phyloP scores from a whole-genome alignment of 2,113 vertebrate genomes.

The Crotophaga sulcirostris region DNA sequence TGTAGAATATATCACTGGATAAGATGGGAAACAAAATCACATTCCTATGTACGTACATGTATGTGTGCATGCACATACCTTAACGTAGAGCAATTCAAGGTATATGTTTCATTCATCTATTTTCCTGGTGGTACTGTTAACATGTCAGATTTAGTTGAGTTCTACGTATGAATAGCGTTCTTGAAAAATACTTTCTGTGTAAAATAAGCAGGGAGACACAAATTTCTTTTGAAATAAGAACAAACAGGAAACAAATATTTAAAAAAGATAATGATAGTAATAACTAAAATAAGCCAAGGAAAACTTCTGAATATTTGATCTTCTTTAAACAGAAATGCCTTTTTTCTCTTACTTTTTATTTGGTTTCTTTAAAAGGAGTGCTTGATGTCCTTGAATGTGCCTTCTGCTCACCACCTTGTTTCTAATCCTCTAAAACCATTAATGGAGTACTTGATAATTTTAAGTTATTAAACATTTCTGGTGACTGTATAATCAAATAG shows the following conservation, averaged over 20 bases:
- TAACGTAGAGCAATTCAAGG: neutral
- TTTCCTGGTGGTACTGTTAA: neutral
- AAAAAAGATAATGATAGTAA: neutral
- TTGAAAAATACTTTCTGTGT: neutral
- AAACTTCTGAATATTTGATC: neutral
- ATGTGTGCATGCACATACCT: neutral
- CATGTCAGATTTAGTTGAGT: neutral
- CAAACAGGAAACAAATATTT: neutral
- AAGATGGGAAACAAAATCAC: neutral
- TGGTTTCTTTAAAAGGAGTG: neutral
- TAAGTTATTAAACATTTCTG: neutral
- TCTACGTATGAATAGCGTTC: neutral
- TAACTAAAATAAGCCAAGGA: neutral
- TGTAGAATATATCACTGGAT: neutral
- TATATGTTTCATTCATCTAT: neutral
- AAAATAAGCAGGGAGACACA: neutral
- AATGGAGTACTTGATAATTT: neutral
- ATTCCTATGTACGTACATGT: fast-evolving
- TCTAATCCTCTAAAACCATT: neutral
- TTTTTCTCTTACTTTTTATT: neutral
- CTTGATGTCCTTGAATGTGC: neutral
- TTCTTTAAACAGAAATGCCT: neutral
- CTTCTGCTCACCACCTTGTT: neutral
- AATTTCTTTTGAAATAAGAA: neutral
- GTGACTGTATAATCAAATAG: neutral